phyloP scores from a whole-genome alignment of 2,113 vertebrate species.

The Pedionomus torquatus region DNA sequence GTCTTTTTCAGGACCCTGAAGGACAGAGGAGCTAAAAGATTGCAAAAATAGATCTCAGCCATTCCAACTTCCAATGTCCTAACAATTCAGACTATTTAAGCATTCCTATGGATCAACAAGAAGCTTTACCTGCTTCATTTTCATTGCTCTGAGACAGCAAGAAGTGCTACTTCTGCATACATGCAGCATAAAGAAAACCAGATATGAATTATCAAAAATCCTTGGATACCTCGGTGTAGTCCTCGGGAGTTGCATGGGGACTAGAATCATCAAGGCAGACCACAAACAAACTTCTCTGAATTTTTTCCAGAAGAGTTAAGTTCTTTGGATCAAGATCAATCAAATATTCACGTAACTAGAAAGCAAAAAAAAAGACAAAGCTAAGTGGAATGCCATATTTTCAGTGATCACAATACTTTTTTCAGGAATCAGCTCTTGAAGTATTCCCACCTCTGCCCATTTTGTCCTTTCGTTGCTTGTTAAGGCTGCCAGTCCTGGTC shows the following conservation, averaged over 20 bases:
- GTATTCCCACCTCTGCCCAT: slow-evolving; percentile 88
- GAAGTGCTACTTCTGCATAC: neutral
- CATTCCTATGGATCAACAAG: neutral
- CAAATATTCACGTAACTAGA: slow-evolving; percentile 88
- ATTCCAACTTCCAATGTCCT: neutral
- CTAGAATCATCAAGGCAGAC: slow-evolving; percentile 84
- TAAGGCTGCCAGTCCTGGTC: slow-evolving; percentile 85
- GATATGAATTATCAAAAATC: neutral
- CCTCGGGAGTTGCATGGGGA: slow-evolving; percentile 83
- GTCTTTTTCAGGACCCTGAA: neutral
- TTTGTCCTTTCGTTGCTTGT: slow-evolving; percentile 88
- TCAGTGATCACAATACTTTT: neutral
- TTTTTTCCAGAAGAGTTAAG: slow-evolving; percentile 84
- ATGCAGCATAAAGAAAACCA: neutral
- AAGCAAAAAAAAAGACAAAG: neutral
- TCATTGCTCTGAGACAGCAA: neutral
- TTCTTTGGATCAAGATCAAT: slow-evolving; percentile 89
- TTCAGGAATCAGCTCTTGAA: neutral
- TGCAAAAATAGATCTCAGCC: neutral
- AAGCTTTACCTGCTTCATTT: neutral
- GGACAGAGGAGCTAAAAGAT: neutral
- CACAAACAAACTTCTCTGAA: slow-evolving; percentile 88
- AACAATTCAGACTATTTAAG: neutral
- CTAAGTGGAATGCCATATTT: neutral
- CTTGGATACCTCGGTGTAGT: slow-evolving; percentile 86